Conservation (phyloP, 2,113 vertebrate species). For the Ornithorhynchus anatinus region DNA sequence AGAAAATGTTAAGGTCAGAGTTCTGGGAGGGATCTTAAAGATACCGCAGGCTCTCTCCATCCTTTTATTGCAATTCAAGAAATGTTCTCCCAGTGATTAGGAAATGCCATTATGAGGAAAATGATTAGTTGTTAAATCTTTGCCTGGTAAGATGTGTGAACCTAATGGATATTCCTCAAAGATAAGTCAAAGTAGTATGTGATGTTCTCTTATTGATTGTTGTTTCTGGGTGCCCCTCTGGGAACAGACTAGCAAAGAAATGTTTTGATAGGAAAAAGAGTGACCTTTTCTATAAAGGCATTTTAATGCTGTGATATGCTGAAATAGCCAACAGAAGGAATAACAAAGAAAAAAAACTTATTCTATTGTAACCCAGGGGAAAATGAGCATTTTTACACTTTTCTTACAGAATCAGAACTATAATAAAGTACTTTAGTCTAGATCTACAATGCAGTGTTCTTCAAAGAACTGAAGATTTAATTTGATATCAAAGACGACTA, state of each 20-base stretch:
- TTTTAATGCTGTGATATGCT: conserved; percentile 74
- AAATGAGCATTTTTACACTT: conserved; percentile 52
- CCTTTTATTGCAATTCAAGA: conserved; percentile 36
- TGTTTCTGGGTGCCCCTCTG: conserved; percentile 65
- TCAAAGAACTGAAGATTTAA: not conserved
- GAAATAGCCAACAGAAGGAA: conserved; percentile 62
- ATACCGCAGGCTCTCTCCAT: conserved; percentile 24
- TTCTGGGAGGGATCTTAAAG: conserved; percentile 25
- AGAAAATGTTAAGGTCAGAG: conserved; percentile 33
- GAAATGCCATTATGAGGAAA: conserved; percentile 61
- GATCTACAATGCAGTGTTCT: not conserved
- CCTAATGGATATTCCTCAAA: conserved; percentile 68
- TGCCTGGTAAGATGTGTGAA: conserved; percentile 50
- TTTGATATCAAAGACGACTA: not conserved
- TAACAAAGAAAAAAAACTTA: conserved; percentile 40
- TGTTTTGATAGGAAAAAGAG: conserved; percentile 72
- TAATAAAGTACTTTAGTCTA: not conserved
- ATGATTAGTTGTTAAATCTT: conserved; percentile 62
- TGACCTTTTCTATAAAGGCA: conserved; percentile 76
- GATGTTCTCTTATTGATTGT: conserved; percentile 74
- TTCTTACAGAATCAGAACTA: conserved; percentile 29
- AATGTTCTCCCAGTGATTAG: conserved; percentile 61
- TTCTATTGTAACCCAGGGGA: conserved; percentile 29
- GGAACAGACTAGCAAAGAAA: conserved; percentile 69
- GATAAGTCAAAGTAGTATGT: conserved; percentile 62